Evolutionary conservation across 2,113 vertebrate species (phyloP), one percentile per base, ranked within the genome.

Genomic region (Myotis lucifugus): DNA sequence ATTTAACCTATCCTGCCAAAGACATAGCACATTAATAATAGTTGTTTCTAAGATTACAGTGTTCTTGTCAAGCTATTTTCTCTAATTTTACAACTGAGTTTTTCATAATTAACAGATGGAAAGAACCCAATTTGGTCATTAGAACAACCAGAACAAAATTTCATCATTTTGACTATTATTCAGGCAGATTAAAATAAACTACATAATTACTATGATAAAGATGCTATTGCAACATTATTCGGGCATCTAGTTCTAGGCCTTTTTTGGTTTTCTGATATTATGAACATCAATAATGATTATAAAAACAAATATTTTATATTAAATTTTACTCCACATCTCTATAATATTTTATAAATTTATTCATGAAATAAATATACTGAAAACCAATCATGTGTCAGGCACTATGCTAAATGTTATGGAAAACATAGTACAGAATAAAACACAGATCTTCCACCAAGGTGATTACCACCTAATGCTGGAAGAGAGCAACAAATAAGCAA

Each of bases 181-280:
- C 37, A 64, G 46, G 11, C 59, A 95, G 46, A 95, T 73, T 89
- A 92, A 82, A 69, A 89, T 87, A 73, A 96, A 94, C 25, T 73
- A 48, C 8, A 42, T 76, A 94, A 92, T 95, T 76, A 90, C 93
- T 90, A 90, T 88, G 29, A 73, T 73, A 83, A 92, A 88, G 14
- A 97, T 91, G 29, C 21, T 50, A 91, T 94, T 95, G 82, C 73
- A 56, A 8, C 18, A 92, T 95, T 97, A 91, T 92, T 88, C 74
- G 10, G 46, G 18, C 86, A 83, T 89, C 89, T 96, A 78, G 3
- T 86, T 96, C 61, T 79, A 88, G 40, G 48, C 23, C 14, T 9
- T 48, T 88, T 96, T 79, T 90, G 61, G 72, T 82, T 91, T 85
- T 79, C 7, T 11, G 74, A 95, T 59, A 88, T 64, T 88, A 85